These are phyloP conservation scores for Ichneumoninae sp. DNA, from an alignment of 2,888 invertebrate genomes.

Conservation along the genomic window DNA sequence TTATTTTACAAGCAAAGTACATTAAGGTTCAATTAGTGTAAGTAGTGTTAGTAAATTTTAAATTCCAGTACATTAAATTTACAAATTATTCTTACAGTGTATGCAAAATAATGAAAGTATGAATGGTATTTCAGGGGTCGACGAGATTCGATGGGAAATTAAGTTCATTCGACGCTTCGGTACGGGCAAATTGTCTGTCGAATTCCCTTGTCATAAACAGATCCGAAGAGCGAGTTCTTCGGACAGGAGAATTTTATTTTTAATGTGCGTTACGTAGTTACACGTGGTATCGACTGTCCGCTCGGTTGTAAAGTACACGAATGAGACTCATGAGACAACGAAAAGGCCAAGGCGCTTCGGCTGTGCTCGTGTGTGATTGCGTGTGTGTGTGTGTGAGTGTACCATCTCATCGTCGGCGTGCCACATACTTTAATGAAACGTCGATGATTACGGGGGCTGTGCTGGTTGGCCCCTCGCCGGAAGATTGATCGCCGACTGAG, in stretches of 20 bases:
- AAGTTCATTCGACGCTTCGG: background rate
- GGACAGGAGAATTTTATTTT: background rate
- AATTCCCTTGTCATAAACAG: background rate
- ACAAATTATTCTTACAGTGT: no score
- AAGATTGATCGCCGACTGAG: conserved; percentile 53
- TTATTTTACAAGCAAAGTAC: no score
- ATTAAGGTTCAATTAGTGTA: no score
- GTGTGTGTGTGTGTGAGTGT: conserved; percentile 12
- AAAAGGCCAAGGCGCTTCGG: conserved; percentile 41
- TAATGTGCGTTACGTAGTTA: conserved; percentile 1
- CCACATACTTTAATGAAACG: conserved; percentile 56
- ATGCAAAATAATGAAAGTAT: no score
- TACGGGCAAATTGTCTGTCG: background rate
- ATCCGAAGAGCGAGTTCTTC: background rate
- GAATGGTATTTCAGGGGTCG: background rate
- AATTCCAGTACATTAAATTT: no score
- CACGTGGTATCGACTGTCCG: background rate
- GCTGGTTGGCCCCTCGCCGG: conserved; percentile 22
- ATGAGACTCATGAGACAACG: conserved; percentile 19
- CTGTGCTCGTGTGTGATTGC: background rate
- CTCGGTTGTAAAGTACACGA: background rate
- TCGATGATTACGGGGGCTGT: conserved; percentile 53
- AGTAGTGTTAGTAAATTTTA: no score
- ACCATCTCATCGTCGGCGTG: conserved; percentile 36
- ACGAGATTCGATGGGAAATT: background rate